Evolutionary conservation across 1,140 invertebrate genomes (phyloP).

Genomic region (Bathynomus jamesi): DNA sequence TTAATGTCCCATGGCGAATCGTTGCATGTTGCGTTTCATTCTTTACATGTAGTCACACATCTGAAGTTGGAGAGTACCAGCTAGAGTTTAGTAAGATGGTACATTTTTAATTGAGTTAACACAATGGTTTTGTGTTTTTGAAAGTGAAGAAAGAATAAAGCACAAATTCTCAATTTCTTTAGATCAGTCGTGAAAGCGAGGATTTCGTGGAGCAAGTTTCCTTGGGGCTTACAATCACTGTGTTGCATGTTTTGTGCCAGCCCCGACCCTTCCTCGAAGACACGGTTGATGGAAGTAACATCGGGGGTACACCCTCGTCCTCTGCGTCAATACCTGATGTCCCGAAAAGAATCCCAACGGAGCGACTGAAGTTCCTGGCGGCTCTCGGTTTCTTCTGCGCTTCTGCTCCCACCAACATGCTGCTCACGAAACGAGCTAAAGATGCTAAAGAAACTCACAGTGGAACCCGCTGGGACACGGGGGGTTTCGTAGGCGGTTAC

Average conservation of each 20-base stretch:
- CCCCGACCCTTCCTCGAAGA: not conserved
- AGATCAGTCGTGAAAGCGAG: conserved; percentile 5
- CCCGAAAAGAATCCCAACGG: conserved; percentile 9
- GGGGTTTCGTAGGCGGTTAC: not conserved
- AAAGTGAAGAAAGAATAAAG: too few relatives aligned
- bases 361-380: conserved; percentile 2
- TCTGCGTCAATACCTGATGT: not conserved
- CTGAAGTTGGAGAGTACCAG: too few relatives aligned
- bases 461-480: conserved; percentile 3
- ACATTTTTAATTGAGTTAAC: too few relatives aligned
- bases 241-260: conserved; percentile 16
- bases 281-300: not conserved
- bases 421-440: not conserved
- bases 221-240: conserved; percentile 12
- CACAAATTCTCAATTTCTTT: too few relatives aligned
- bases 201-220: conserved; percentile 15
- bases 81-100: too few relatives aligned
- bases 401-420: conserved; percentile 8
- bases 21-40: too few relatives aligned
- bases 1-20: too few relatives aligned
- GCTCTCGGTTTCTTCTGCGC: conserved; percentile 16
- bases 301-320: not conserved
- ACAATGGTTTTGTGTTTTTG: too few relatives aligned
- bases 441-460: not conserved
- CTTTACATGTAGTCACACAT: too few relatives aligned